Conservation (phyloP, 2,113 vertebrate species). For the Barbus barbus region DNA sequence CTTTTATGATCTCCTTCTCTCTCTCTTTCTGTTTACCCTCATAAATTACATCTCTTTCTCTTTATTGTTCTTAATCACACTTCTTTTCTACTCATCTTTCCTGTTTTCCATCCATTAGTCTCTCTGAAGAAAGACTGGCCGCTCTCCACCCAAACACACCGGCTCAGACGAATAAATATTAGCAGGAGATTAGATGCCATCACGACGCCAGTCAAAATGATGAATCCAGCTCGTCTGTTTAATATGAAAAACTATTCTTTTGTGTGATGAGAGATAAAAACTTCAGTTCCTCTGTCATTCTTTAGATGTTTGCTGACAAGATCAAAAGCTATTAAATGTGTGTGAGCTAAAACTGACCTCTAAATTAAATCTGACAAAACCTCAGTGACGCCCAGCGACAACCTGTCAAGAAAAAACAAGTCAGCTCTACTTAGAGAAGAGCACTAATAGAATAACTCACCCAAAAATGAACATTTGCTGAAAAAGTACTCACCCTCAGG, state of each 20-base stretch:
- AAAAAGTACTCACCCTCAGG: neutral
- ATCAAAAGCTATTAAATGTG: neutral
- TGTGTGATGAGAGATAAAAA: neutral
- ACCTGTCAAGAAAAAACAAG: neutral
- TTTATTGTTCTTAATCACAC: conserved; percentile 1
- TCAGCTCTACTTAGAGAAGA: neutral
- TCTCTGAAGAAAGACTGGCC: neutral
- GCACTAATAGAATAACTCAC: neutral
- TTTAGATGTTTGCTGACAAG: neutral
- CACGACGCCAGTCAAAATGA: conserved; percentile 23
- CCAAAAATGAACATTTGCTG: neutral
- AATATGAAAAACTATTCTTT: conserved; percentile 1
- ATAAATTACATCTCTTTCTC: neutral
- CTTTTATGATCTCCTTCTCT: conserved; percentile 4
- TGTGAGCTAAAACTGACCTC: neutral
- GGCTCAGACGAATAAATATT: conserved; percentile 34
- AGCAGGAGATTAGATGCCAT: conserved; percentile 19
- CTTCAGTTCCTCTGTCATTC: neutral
- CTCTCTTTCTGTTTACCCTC: conserved; percentile 17
- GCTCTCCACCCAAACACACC: neutral
- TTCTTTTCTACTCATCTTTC: neutral
- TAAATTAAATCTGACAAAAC: neutral
- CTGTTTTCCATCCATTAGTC: neutral
- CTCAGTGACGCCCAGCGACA: neutral
- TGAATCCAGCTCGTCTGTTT: conserved; percentile 15